These are phyloP conservation scores for Pipra filicauda DNA, from an alignment of 2,113 vertebrate species.

Conservation along the genomic window DNA sequence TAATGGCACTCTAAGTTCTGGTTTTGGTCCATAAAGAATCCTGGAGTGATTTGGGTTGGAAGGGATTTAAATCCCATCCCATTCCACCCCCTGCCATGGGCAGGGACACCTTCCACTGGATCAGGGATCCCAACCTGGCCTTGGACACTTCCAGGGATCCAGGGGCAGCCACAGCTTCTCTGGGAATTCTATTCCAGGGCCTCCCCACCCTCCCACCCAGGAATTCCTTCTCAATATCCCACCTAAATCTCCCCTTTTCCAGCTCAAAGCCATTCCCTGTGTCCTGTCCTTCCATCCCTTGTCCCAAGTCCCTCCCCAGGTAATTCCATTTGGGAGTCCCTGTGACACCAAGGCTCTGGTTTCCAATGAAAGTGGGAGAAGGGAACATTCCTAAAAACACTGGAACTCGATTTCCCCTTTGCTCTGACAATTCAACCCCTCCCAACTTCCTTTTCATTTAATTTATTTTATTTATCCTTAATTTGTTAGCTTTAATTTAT, in stretches of 20 bases:
- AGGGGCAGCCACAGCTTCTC: not conserved
- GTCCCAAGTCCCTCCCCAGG: not conserved
- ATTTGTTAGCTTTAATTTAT: not conserved
- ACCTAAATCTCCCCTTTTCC: not conserved
- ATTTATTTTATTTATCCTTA: too few relatives aligned
- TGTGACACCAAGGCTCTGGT: not conserved
- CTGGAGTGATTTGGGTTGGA: too few relatives aligned
- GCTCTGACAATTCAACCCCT: not conserved
- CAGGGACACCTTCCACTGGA: too few relatives aligned
- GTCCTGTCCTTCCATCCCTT: not conserved
- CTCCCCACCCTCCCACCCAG: not conserved
- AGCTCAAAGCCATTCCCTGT: not conserved
- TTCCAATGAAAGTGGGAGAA: not conserved
- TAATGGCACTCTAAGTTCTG: too few relatives aligned
- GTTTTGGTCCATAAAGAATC: too few relatives aligned
- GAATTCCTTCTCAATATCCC: not conserved
- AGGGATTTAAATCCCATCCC: too few relatives aligned
- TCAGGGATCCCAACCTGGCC: not conserved
- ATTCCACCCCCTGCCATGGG: too few relatives aligned
- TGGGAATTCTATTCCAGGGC: not conserved
- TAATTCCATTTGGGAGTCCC: not conserved
- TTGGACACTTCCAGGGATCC: not conserved
- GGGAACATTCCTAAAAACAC: rapidly evolving
- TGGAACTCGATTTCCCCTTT: not conserved
- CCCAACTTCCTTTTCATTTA: too few relatives aligned